Evolutionary conservation across 2,888 invertebrate species (phyloP).

Genomic region (Punctoribates punctum): DNA sequence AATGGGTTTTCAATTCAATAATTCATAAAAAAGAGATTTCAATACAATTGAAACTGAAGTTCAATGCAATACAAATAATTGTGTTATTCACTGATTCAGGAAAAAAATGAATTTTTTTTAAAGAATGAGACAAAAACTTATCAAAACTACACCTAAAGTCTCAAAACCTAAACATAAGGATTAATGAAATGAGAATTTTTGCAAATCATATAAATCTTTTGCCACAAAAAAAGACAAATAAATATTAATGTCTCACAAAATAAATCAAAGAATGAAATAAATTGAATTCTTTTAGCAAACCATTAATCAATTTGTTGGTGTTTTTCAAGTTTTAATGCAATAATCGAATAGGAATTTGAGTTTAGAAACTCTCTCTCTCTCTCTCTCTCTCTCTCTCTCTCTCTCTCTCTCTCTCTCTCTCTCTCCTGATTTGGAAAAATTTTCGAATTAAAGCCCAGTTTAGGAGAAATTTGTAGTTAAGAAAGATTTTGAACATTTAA

Average conservation of each 20-base stretch:
- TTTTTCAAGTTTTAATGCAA: background rate
- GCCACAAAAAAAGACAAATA: slow-evolving; percentile 1
- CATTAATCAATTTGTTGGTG: slow-evolving; percentile 1
- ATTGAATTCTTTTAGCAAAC: background rate
- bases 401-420: too few relatives aligned
- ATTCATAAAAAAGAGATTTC: background rate
- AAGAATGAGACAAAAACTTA: background rate
- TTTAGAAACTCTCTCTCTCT: background rate
- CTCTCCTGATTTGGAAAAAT: too few relatives aligned
- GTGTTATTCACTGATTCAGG: background rate
- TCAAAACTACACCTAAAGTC: background rate
- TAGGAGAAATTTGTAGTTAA: background rate
- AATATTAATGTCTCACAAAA: background rate
- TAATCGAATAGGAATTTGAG: background rate
- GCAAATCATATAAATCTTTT: background rate
- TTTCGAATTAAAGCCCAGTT: background rate
- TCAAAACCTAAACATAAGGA: background rate
- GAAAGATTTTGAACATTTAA: background rate
- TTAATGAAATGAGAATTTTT: background rate
- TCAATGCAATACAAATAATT: slow-evolving; percentile 16
- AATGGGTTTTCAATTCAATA: background rate
- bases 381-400: too few relatives aligned
- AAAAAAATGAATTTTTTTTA: background rate
- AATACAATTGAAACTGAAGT: background rate
- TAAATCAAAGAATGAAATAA: background rate